phyloP scores from a whole-genome alignment of 2,888 invertebrate genomes.

The Mimachlamys varia region DNA sequence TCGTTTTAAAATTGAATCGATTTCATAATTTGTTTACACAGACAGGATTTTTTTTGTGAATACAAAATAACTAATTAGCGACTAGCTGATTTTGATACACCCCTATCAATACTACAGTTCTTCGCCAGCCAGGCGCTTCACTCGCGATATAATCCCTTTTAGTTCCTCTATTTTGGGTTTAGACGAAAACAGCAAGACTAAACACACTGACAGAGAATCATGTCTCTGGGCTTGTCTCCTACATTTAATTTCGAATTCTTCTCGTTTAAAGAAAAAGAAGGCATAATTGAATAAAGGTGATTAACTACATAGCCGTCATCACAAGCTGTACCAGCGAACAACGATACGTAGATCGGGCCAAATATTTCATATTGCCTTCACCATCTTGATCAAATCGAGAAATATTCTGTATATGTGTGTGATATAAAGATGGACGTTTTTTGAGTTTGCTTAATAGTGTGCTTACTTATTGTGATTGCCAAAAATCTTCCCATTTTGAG shows the following conservation, averaged over 20 bases:
- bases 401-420: too few species aligned
- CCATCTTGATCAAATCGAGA: too few species aligned
- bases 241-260: neutral
- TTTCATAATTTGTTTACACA: neutral
- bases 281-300: neutral
- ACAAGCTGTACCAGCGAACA: neutral
- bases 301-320: neutral
- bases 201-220: neutral
- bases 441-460: too few species aligned
- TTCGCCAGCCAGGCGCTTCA: neutral
- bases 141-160: neutral
- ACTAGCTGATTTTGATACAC: neutral
- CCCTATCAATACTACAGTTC: neutral
- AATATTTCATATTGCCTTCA: too few species aligned
- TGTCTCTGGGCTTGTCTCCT: neutral
- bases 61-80: neutral
- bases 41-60: neutral
- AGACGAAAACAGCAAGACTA: neutral
- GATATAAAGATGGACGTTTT: too few species aligned
- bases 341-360: too few species aligned
- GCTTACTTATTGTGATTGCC: too few species aligned
- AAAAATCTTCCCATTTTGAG: too few species aligned
- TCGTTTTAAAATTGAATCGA: neutral
- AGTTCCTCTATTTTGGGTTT: neutral
- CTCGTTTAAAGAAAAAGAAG: neutral